These are phyloP conservation scores for Smittia sp. DNA, from an alignment of 2,888 invertebrate species.

Conservation along the genomic window DNA sequence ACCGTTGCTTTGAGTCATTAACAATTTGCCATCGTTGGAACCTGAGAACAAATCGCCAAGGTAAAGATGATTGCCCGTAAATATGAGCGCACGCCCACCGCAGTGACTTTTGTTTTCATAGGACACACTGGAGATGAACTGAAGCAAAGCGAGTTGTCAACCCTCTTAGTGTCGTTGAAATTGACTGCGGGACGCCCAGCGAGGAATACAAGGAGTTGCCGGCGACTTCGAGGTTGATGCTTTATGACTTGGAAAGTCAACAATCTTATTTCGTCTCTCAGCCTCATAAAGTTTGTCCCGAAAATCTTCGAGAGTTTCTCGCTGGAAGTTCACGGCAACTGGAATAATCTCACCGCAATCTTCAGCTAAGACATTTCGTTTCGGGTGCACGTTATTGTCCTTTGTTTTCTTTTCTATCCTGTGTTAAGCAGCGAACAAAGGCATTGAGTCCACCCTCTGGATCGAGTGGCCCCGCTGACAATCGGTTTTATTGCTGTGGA, in stretches of 20 bases:
- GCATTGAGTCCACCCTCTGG: conserved; percentile 19
- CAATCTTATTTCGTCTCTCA: not conserved
- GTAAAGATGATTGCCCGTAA: conserved; percentile 35
- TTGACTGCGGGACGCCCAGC: not conserved
- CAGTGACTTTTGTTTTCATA: conserved; percentile 35
- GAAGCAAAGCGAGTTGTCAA: not conserved
- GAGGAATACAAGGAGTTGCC: no score
- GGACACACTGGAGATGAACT: conserved; percentile 19
- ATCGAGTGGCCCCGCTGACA: conserved; percentile 33
- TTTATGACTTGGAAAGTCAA: not conserved
- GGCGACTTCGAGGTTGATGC: not conserved
- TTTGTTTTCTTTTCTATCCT: conserved; percentile 28
- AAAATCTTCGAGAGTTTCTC: not conserved
- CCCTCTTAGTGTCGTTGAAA: not conserved
- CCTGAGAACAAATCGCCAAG: not conserved
- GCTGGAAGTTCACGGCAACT: no score
- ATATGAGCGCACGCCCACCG: conserved; percentile 38
- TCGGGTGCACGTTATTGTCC: not conserved
- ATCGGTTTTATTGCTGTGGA: conserved; percentile 12
- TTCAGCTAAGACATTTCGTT: conserved; percentile 11
- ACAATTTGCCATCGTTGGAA: not conserved
- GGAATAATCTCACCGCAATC: conserved; percentile 35
- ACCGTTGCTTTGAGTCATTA: not conserved
- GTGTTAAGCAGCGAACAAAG: conserved; percentile 8
- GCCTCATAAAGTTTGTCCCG: not conserved